phyloP scores from a whole-genome alignment of 2,797 vertebrate genomes.

The Paramormyrops hopkinsi region DNA sequence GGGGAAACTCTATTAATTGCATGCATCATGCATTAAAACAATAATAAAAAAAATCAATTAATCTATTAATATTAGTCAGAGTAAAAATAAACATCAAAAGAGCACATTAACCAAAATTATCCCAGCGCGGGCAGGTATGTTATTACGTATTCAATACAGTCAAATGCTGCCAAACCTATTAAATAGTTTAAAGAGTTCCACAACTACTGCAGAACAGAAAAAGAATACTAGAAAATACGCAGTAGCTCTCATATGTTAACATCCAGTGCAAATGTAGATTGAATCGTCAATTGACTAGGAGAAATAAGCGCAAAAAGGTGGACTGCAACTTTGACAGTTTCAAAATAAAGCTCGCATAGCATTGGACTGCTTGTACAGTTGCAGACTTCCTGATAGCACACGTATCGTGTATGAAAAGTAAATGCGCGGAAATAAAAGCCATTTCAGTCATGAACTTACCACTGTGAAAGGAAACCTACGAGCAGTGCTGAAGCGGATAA shows the following conservation, averaged over 20 bases:
- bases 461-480: conserved; percentile 53
- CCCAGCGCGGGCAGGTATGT: background rate
- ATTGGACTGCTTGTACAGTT: background rate
- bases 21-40: background rate
- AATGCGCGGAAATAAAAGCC: background rate
- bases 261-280: background rate
- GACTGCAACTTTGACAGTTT: background rate
- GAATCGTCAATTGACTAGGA: background rate
- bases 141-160: background rate
- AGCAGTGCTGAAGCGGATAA: conserved; percentile 49
- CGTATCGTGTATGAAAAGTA: background rate
- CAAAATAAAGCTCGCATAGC: background rate
- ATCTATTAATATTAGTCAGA: background rate
- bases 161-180: background rate
- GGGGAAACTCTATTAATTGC: background rate
- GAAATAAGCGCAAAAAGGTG: background rate
- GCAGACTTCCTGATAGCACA: background rate
- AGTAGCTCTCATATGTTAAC: background rate
- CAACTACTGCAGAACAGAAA: background rate
- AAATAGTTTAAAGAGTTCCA: background rate
- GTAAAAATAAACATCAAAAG: background rate
- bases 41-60: background rate
- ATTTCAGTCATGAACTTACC: conserved; percentile 48
- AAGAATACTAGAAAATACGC: background rate
- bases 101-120: background rate